phyloP scores from a whole-genome alignment of 2,797 vertebrate species.

The Micrastur ruficollis region DNA sequence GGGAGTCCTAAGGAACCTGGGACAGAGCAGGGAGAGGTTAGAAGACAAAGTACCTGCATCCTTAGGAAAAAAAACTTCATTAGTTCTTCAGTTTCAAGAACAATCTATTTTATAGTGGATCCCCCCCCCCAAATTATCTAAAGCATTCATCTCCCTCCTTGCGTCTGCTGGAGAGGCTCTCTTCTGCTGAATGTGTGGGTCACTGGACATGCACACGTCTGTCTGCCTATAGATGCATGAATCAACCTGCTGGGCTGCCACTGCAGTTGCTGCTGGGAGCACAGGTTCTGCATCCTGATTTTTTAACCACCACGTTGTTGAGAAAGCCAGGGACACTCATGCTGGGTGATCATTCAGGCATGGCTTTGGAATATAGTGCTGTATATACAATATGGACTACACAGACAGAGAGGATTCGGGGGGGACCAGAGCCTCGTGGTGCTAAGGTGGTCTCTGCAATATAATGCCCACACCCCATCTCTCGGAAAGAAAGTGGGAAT shows the following conservation, averaged over 20 bases:
- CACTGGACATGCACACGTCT: fast-evolving
- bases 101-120: neutral
- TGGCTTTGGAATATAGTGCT: neutral
- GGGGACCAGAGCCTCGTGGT: neutral
- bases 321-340: neutral
- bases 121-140: no score
- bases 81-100: neutral
- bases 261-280: neutral
- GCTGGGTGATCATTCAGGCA: neutral
- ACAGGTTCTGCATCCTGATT: neutral
- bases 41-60: neutral
- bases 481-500: neutral
- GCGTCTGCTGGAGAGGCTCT: neutral
- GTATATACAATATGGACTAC: neutral
- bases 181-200: neutral
- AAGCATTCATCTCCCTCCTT: neutral
- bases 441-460: neutral
- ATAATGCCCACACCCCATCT: neutral
- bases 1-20: neutral
- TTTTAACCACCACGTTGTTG: neutral
- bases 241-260: neutral
- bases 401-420: neutral
- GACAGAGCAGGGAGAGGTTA: neutral
- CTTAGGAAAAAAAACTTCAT: neutral
- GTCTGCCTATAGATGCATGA: neutral